These are phyloP conservation scores for Ginglymostoma cirratum DNA, from an alignment of 2,113 vertebrate species.

Conservation along the genomic window DNA sequence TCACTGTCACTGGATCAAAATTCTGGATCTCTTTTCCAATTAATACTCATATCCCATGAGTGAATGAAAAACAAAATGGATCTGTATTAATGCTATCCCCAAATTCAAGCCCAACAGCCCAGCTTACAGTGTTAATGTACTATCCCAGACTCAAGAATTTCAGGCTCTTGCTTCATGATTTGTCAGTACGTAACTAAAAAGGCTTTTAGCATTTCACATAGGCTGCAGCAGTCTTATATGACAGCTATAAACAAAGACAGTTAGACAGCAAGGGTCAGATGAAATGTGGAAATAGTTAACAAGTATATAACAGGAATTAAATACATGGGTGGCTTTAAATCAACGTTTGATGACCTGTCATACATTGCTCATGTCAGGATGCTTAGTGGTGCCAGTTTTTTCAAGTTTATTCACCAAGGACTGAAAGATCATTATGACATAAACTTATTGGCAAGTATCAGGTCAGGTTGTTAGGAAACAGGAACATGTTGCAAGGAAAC, in stretches of 20 bases:
- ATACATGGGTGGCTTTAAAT: background rate
- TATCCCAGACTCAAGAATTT: background rate
- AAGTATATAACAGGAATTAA: background rate
- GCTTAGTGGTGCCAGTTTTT: background rate
- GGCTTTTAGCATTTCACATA: background rate
- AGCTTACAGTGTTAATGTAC: background rate
- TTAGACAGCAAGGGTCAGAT: background rate
- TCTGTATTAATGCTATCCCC: background rate
- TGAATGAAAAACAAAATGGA: background rate
- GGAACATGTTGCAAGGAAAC: no score
- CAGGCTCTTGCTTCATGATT: background rate
- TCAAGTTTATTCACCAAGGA: background rate
- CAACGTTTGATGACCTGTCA: background rate
- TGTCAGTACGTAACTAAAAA: background rate
- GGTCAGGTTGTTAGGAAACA: background rate
- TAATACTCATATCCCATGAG: no score
- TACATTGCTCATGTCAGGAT: background rate
- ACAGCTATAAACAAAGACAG: background rate
- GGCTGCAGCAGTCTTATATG: no score
- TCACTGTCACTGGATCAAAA: no score
- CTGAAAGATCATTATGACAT: constrained; percentile 4
- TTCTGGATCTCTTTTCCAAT: no score
- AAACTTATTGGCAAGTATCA: background rate
- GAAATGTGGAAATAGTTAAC: background rate
- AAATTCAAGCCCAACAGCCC: background rate